Percentiles rank a stretch among this genome's conserved stretches.
phyloP scores from a whole-genome alignment of 2,797 vertebrate genomes.

The Chaetophractus vellerosus region DNA sequence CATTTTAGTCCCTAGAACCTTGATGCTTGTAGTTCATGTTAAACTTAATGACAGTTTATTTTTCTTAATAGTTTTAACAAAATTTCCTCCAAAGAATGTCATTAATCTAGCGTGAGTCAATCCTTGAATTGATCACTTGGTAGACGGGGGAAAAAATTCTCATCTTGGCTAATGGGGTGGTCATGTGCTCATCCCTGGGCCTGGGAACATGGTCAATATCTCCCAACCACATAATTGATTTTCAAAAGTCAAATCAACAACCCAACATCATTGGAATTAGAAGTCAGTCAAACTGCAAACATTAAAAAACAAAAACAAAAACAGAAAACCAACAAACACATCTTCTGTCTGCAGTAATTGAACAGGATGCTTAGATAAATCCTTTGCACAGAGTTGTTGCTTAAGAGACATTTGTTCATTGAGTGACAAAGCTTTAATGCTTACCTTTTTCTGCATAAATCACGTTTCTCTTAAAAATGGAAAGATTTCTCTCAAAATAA shows the following conservation, averaged over 20 bases:
- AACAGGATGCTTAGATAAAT: conserved; percentile 52
- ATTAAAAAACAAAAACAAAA: background rate
- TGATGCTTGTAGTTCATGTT: background rate
- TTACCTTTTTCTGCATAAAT: conserved; percentile 44
- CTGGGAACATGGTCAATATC: background rate
- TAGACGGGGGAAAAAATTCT: background rate
- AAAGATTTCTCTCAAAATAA: conserved; percentile 4
- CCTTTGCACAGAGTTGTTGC: background rate
- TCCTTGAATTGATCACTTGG: conserved; percentile 26
- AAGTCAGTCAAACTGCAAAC: background rate
- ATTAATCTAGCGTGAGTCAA: background rate
- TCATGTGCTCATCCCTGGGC: background rate
- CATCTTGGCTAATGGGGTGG: background rate
- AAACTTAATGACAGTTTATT: background rate
- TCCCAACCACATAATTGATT: background rate
- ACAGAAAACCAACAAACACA: background rate
- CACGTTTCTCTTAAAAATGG: background rate
- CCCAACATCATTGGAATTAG: background rate
- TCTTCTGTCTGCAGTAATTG: background rate
- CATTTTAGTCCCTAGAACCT: background rate
- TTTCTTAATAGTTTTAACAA: conserved; percentile 41
- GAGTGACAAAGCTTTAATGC: background rate
- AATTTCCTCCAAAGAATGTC: background rate
- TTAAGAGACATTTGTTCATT: conserved; percentile 52
- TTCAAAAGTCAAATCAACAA: conserved; percentile 27